These are phyloP conservation scores for Caenorhabditis brenneri DNA, from an alignment of 1,140 invertebrate species.

Conservation along the genomic window DNA sequence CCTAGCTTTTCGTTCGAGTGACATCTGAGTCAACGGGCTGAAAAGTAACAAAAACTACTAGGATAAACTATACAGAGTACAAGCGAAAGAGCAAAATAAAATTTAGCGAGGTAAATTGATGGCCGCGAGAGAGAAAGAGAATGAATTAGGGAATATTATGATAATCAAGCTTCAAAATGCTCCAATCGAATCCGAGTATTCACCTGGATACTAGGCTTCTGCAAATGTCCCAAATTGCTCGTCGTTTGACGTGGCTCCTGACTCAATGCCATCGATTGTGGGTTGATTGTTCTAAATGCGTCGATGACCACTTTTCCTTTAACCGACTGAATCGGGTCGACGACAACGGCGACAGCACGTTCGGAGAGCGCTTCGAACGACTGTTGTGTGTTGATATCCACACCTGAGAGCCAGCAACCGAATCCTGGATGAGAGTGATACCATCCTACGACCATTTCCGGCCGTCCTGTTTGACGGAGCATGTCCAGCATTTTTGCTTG, in stretches of 20 bases:
- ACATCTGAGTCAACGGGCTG: too few species aligned
- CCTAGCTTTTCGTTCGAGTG: too few species aligned
- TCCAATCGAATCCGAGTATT: background rate
- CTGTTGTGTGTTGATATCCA: conserved; percentile 96
- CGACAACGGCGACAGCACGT: conserved; percentile 48
- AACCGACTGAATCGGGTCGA: conserved; percentile 53
- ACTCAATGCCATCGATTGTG: conserved; percentile 97
- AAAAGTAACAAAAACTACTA: too few species aligned
- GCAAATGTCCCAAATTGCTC: conserved; percentile 95
- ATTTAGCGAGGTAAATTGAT: too few species aligned
- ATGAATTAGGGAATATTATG: too few species aligned
- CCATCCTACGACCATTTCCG: conserved; percentile 99
- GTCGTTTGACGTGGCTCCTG: conserved; percentile 99
- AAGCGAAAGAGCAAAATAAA: too few species aligned
- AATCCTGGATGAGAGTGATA: conserved; percentile 98
- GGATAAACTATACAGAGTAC: too few species aligned
- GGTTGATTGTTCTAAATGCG: conserved; percentile 85
- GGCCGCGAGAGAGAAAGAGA: too few species aligned
- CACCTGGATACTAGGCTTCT: conserved; percentile 89
- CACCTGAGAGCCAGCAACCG: conserved; percentile 97
- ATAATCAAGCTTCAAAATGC: too few species aligned
- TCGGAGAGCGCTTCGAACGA: conserved; percentile 36
- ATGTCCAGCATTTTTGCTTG: conserved; percentile 99
- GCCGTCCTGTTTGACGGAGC: conserved; percentile 96
- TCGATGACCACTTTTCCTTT: conserved; percentile 73